Percentiles rank a stretch among this genome's conserved stretches.
phyloP scores from a whole-genome alignment of 1,140 invertebrate genomes.

The Drosophila santomea region DNA sequence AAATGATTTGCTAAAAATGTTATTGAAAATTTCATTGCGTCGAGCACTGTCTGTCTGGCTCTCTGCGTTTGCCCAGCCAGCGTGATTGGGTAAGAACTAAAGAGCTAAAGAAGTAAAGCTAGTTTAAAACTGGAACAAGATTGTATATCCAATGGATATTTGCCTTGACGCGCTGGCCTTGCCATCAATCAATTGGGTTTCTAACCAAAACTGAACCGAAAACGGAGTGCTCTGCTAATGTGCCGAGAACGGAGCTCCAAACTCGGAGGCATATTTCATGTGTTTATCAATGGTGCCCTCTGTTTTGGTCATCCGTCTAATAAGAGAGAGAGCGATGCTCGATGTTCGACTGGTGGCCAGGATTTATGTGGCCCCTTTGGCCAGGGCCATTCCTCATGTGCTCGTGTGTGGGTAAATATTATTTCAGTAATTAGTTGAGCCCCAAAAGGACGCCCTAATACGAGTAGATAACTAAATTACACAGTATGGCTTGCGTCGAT shows the following conservation, averaged over 20 bases:
- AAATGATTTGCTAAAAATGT: conserved; percentile 79
- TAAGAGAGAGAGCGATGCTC: conserved; percentile 19
- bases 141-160: conserved; percentile 3
- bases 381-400: conserved; percentile 7
- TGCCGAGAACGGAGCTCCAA: conserved; percentile 23
- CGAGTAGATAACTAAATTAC: neutral
- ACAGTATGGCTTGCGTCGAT: conserved; percentile 18
- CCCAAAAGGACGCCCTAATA: neutral
- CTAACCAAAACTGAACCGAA: conserved; percentile 13
- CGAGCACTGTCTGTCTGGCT: conserved; percentile 53
- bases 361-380: conserved; percentile 51
- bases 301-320: conserved; percentile 24
- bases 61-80: conserved; percentile 4
- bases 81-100: conserved; percentile 27
- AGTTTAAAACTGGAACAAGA: too few species aligned
- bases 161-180: conserved; percentile 42
- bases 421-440: conserved; percentile 50
- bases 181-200: conserved; percentile 64
- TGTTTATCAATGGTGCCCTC: conserved; percentile 32
- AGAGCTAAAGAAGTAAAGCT: conserved; percentile 13
- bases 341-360: neutral
- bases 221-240: conserved; percentile 47
- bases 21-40: conserved; percentile 73
- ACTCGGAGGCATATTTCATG: conserved; percentile 35
- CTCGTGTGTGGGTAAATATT: conserved; percentile 53